A percentile compares a stretch with the other conserved stretches of the same genome.
phyloP scores from a whole-genome alignment of 2,888 invertebrate species.

The Abrostola tripartita region DNA sequence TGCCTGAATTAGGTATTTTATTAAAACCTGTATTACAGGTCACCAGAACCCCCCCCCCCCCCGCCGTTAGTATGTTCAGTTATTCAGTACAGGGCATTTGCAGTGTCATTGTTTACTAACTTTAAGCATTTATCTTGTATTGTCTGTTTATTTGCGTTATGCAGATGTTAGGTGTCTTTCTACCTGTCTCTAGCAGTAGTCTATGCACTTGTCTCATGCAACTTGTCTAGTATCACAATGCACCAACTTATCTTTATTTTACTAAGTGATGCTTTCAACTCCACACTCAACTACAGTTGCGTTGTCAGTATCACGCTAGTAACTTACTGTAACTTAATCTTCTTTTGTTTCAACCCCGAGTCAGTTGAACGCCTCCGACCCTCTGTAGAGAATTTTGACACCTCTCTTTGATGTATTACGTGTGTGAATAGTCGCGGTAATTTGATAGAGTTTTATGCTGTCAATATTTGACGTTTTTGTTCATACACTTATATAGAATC shows the following conservation, averaged over 20 bases:
- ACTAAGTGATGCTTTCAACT: slow-evolving; percentile 28
- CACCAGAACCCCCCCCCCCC: too few relatives aligned
- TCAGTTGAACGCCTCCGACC: slow-evolving; percentile 61
- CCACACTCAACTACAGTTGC: slow-evolving; percentile 16
- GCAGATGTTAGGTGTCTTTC: not conserved
- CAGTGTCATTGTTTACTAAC: too few relatives aligned
- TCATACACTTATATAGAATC: not conserved
- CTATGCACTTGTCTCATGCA: too few relatives aligned
- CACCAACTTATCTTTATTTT: not conserved
- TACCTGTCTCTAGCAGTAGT: too few relatives aligned
- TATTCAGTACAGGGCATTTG: too few relatives aligned
- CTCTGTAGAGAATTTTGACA: slow-evolving; percentile 64
- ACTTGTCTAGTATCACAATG: too few relatives aligned
- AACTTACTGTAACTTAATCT: slow-evolving; percentile 64
- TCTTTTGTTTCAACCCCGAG: slow-evolving; percentile 61
- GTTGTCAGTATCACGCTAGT: slow-evolving; percentile 53
- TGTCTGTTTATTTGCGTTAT: too few relatives aligned
- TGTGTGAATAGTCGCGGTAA: slow-evolving; percentile 34
- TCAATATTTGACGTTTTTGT: slow-evolving; percentile 31
- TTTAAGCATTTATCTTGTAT: too few relatives aligned
- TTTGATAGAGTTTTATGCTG: slow-evolving; percentile 43
- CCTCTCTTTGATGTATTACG: slow-evolving; percentile 58
- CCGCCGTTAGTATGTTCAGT: too few relatives aligned
- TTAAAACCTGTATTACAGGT: too few relatives aligned
- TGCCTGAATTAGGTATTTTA: too few relatives aligned